Evolutionary conservation across 2,797 vertebrate species (phyloP), one percentile per base, ranked within the genome.

Genomic region (Centroberyx gerrardi): DNA sequence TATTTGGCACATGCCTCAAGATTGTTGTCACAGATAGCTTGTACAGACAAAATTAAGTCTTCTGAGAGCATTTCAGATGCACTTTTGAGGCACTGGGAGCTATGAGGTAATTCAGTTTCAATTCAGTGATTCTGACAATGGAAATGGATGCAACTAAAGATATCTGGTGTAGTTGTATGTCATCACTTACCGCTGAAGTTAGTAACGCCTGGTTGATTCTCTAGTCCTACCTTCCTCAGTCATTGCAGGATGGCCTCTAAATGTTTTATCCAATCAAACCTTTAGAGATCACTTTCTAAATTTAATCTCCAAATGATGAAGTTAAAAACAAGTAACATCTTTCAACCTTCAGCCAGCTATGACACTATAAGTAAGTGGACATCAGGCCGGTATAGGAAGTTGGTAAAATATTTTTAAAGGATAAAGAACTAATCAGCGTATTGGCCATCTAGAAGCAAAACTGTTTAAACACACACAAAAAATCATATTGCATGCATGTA

Each of bases 61-160:
- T 46, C 9, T 18, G 40, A 46, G 33, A 60, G 10, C 38, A 59
- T 59, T 36, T 59, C 8, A 38, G 18, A 66, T 36, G 42, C 42
- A 44, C 42, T 66, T 66, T 15, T 18, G 48, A 52, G 17, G 48
- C n/a, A 42, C 8, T 29, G 14, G 36, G 64, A 54, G 27, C 62
- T 64, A 65, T 51, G 46, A 52, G 53, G 53, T 46, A 17, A 56
- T 55, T 56, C 10, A 46, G 10, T 38, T 51, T 38, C 48, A 31
- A 66, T 38, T 53, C 29, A n/a, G 29, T 51, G 29, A n/a, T n/a
- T 63, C 62, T 18, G 62, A 63, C 62, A 49, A 12, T 63, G 44
- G 62, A 44, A 44, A 44, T 40, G 59, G 59, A 61, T 42, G 59
- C 44, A 48, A 12, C 46, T 48, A 63, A 29, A 49, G 42, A 62